These are phyloP conservation scores for Cherax quadricarinatus DNA, from an alignment of 1,140 invertebrate species.

Conservation along the genomic window DNA sequence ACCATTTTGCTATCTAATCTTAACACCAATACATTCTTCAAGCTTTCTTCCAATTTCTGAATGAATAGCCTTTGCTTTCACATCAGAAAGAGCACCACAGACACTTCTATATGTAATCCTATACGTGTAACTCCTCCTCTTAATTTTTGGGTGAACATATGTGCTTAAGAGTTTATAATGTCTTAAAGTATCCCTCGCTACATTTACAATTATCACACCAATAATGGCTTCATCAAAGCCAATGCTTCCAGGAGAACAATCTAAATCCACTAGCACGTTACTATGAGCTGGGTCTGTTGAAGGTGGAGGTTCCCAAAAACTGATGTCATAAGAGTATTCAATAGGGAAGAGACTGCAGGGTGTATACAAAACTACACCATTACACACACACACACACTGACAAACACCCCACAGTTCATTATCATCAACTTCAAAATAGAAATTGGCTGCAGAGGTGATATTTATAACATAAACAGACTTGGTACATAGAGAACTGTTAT, in stretches of 20 bases:
- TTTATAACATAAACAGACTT: background rate
- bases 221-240: constrained; percentile 4
- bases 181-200: constrained; percentile 14
- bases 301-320: constrained; percentile 66
- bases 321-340: constrained; percentile 68
- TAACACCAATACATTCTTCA: constrained; percentile 42
- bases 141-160: constrained; percentile 2
- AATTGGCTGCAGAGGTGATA: background rate
- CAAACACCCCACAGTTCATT: constrained; percentile 48
- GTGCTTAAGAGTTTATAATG: constrained; percentile 33
- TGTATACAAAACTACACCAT: constrained; percentile 25
- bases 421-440: constrained; percentile 27
- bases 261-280: background rate
- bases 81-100: constrained; percentile 45
- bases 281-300: background rate
- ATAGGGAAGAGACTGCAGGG: constrained; percentile 58
- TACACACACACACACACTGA: constrained; percentile 4
- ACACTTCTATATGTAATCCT: constrained; percentile 51
- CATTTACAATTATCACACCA: constrained; percentile 47
- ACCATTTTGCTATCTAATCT: constrained; percentile 25
- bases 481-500: background rate
- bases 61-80: constrained; percentile 52
- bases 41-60: constrained; percentile 25
- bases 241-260: background rate
- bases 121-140: constrained; percentile 46